Base-by-base conservation (phyloP, 2,888 invertebrate species). In the Ceratothoa steindachneri region DNA sequence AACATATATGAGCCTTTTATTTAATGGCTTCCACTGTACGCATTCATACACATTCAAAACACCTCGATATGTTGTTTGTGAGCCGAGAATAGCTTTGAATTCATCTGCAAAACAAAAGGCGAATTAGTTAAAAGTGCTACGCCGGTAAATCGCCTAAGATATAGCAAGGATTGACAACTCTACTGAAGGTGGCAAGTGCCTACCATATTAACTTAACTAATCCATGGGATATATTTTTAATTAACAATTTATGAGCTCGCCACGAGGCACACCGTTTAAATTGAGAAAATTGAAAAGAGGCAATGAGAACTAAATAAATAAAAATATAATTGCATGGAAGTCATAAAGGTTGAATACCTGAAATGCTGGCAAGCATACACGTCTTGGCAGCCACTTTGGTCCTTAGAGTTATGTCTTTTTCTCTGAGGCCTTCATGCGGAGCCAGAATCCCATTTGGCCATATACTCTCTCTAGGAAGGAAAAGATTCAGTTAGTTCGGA, bases 11-110 rank as follows among this genome's bases (percentile, higher is more conserved):
- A 80, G 72, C 12, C 80, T 69, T 31, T 72, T 75, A 85, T 97
- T 97, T 73, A 96, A 88, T 81, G 90, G 89, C 80, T 91, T 90
- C 81, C 91, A 90, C 86, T 96, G 96, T 82, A 95, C 92, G 82
- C 95, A 87, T 82, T 94, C 93, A 84, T 95, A 95, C 29, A 95
- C 90, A 15, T 91, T 89, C 71, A 93, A 86, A 15, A 94, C 86
- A 2, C 95, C 95, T 81, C 91, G 88, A 27, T 93, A 87, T 1
- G 93, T 92, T 1, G 94, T 93, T 83, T 95, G 94, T 60, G 91
- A 91, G 0, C 96, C 96, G 73, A 96, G 91, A 81, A 97, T 90
- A 83, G 93, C 92, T 81, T 92, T 90, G 75, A 97, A 85, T 84
- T 97, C 95, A 85, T 96, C 95, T 89, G 85, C 27, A 86, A 85